A percentile compares a stretch with the other conserved stretches of the same genome.
phyloP scores from a whole-genome alignment of 2,113 vertebrate genomes.

The Lamprologus ornatipinnis region DNA sequence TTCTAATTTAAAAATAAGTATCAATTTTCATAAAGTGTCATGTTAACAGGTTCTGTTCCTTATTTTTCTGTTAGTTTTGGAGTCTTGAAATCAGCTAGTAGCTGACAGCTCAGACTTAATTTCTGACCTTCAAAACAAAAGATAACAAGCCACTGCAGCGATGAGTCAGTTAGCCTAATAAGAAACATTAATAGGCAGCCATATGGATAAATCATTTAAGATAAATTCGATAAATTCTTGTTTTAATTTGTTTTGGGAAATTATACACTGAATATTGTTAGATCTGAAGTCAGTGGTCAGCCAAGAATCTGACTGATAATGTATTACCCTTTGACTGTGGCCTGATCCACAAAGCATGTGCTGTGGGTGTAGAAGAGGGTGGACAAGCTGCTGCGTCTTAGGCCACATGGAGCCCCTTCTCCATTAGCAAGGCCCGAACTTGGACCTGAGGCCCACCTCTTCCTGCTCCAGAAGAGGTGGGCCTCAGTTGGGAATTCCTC shows the following conservation, averaged over 20 bases:
- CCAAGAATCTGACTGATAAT: neutral
- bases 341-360: neutral
- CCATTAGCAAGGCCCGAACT: neutral
- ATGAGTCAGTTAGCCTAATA: neutral
- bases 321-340: neutral
- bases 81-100: neutral
- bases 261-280: neutral
- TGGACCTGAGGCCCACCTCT: neutral
- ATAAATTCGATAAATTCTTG: fast-evolving
- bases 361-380: neutral
- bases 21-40: neutral
- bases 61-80: neutral
- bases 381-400: neutral
- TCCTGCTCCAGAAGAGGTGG: neutral
- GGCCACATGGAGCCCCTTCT: neutral
- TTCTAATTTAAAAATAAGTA: neutral
- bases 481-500: neutral
- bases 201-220: neutral
- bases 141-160: neutral
- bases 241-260: neutral
- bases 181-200: neutral
- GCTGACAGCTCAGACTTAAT: neutral
- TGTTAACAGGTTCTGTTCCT: neutral
- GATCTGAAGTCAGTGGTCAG: neutral
- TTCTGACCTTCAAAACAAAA: neutral